Evolutionary conservation across 2,113 vertebrate genomes (phyloP).

Genomic region (Trematomus loennbergii): DNA sequence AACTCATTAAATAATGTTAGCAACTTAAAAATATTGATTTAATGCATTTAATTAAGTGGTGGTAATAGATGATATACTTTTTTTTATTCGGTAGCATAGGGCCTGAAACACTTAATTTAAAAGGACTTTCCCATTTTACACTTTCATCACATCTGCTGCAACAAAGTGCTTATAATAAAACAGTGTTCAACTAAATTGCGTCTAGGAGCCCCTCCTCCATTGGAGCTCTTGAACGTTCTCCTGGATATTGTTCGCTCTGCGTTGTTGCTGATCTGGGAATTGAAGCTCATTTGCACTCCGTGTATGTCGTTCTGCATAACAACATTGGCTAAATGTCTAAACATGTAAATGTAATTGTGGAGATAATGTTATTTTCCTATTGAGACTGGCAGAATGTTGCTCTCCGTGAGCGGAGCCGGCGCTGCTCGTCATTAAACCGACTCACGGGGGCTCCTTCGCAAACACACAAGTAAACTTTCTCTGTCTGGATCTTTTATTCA

Average conservation of each 20-base stretch:
- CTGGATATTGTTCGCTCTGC: constrained; percentile 19
- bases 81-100: background rate
- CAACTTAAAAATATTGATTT: no score
- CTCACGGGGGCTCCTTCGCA: constrained; percentile 15
- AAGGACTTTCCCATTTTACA: background rate
- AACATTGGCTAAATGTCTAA: constrained; percentile 50
- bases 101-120: background rate
- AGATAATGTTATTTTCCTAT: constrained; percentile 54
- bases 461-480: constrained; percentile 44
- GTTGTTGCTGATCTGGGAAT: constrained; percentile 46
- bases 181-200: background rate
- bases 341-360: constrained; percentile 57
- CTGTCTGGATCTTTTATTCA: background rate
- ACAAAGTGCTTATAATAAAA: background rate
- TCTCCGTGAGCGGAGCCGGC: constrained; percentile 3
- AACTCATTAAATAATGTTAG: no score
- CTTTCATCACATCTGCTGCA: background rate
- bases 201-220: background rate
- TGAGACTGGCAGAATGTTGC: constrained; percentile 27
- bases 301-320: constrained; percentile 49
- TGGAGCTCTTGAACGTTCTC: constrained; percentile 2
- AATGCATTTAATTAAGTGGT: no score
- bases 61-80: background rate
- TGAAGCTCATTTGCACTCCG: constrained; percentile 52
- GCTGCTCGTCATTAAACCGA: constrained; percentile 44